phyloP scores from a whole-genome alignment of 2,797 vertebrate genomes.

The Phoeniculus purpureus region DNA sequence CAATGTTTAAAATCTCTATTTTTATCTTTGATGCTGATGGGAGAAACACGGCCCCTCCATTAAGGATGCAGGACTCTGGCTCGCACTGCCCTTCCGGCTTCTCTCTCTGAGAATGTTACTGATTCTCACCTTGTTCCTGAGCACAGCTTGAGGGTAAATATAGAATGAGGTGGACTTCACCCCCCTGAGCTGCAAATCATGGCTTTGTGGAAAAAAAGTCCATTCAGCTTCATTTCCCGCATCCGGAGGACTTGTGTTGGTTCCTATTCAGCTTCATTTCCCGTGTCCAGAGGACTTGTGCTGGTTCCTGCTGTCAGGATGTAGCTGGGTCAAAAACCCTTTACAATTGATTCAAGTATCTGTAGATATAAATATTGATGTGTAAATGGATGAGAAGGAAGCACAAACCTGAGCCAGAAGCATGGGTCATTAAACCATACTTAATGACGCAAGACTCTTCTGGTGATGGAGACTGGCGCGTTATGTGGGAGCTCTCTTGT shows the following conservation, averaged over 20 bases:
- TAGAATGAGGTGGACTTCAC: not conserved
- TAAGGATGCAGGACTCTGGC: rapidly evolving
- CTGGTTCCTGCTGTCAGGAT: not conserved
- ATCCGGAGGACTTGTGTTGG: not conserved
- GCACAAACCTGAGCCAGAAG: not conserved
- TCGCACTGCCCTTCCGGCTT: not conserved
- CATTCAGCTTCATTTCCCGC: not conserved
- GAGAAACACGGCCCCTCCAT: not conserved
- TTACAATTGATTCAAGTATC: not conserved
- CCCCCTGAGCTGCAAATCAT: rapidly evolving
- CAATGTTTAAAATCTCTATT: not conserved
- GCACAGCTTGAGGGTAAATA: not conserved
- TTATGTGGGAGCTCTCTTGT: not conserved
- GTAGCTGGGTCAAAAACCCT: not conserved
- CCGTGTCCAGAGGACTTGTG: too few species aligned
- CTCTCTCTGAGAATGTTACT: not conserved
- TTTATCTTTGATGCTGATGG: not conserved
- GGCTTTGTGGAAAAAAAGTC: not conserved
- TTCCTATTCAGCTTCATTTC: not conserved
- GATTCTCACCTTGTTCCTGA: not conserved
- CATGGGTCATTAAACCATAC: not conserved
- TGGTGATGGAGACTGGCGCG: not conserved
- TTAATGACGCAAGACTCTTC: not conserved
- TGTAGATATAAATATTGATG: not conserved
- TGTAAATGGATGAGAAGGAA: not conserved